These are phyloP conservation scores for Lethenteron reissneri DNA, from an alignment of 2,113 vertebrate species.

Conservation along the genomic window DNA sequence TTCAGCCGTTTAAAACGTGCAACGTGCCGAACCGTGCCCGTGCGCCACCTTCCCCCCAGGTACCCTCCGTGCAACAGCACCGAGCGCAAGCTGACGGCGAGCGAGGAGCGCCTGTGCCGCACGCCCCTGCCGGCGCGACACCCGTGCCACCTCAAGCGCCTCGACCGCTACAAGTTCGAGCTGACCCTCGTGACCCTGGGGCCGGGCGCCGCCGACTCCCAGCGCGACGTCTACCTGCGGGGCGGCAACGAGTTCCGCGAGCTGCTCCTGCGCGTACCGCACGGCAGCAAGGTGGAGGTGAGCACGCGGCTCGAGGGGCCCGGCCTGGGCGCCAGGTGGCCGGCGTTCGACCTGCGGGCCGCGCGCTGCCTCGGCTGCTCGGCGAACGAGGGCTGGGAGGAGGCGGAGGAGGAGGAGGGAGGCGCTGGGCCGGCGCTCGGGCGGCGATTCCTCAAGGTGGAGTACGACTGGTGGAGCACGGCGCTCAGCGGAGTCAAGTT, in stretches of 20 bases:
- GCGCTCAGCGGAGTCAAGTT: slow-evolving; percentile 55
- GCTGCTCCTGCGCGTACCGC: slow-evolving; percentile 45
- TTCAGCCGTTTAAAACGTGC: too few species aligned
- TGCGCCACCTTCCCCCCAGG: too few species aligned
- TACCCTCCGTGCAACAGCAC: too few species aligned
- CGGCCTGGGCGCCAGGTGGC: slow-evolving; percentile 77
- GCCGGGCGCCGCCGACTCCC: slow-evolving; percentile 53
- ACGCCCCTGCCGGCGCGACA: slow-evolving; percentile 62
- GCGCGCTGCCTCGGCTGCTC: slow-evolving; percentile 65
- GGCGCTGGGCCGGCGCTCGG: too few species aligned
- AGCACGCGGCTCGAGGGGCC: slow-evolving; percentile 86
- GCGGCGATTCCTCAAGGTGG: slow-evolving; percentile 53
- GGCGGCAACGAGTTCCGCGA: slow-evolving; percentile 71
- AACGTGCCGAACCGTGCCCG: too few species aligned
- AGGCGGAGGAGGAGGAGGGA: slow-evolving; percentile 7
- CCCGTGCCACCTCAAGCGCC: slow-evolving; percentile 66
- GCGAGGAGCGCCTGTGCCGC: slow-evolving; percentile 49
- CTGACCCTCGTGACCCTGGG: slow-evolving; percentile 33
- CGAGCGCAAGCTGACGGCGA: neutral
- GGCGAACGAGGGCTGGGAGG: slow-evolving; percentile 27
- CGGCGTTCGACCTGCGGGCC: slow-evolving; percentile 87
- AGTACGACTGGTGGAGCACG: slow-evolving; percentile 64
- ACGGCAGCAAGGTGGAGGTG: slow-evolving; percentile 65
- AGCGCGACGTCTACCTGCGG: slow-evolving; percentile 21
- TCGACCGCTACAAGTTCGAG: slow-evolving; percentile 86